A percentile compares a stretch with the other conserved stretches of the same genome.
Conservation (phyloP, 1,140 invertebrate species). For the Argopecten irradians region DNA sequence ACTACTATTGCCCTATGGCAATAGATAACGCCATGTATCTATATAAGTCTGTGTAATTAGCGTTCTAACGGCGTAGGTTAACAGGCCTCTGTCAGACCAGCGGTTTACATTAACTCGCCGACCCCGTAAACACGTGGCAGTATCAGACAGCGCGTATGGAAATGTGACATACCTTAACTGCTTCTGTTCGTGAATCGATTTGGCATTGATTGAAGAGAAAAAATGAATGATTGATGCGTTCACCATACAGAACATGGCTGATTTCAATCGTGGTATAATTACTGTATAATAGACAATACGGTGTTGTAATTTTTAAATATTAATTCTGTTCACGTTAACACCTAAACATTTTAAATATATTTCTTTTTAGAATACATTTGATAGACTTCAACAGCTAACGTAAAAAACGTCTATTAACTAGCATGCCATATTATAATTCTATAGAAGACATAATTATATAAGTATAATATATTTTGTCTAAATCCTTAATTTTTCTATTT, state of each 20-base stretch:
- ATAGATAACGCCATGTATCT: background rate
- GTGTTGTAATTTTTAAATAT: too few species aligned
- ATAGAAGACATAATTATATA: too few species aligned
- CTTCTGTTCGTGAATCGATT: background rate
- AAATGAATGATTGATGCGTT: background rate
- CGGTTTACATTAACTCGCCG: background rate
- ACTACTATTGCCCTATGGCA: too few species aligned
- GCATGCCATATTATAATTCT: too few species aligned
- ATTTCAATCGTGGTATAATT: background rate
- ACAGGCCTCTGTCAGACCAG: background rate
- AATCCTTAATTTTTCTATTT: too few species aligned
- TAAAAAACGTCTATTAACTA: too few species aligned
- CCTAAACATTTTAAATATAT: too few species aligned
- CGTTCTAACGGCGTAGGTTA: background rate
- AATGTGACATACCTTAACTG: background rate
- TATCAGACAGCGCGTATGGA: background rate
- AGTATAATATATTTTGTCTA: too few species aligned
- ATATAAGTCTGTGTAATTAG: background rate
- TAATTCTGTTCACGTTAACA: too few species aligned
- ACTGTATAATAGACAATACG: too few species aligned
- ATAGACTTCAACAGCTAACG: too few species aligned
- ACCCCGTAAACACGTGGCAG: background rate
- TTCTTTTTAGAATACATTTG: too few species aligned
- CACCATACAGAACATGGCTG: background rate
- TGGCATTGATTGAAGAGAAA: slow-evolving; percentile 3